A percentile compares a stretch with the other conserved stretches of the same genome.
Conservation (phyloP, 1,140 invertebrate genomes). For the Diachasma alloeum region DNA sequence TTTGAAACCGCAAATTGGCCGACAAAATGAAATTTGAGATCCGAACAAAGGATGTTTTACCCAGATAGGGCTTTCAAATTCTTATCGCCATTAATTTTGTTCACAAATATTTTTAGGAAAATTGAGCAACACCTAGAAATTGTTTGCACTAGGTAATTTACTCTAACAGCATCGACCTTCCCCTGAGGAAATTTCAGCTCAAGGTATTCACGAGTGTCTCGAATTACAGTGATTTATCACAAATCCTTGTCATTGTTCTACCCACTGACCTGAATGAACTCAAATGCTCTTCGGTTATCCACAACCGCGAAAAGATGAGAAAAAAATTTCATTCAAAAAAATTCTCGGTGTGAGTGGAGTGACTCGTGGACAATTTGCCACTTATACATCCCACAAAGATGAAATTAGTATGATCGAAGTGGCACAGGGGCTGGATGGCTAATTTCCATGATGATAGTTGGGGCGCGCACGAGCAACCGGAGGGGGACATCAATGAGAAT, state of each 20-base stretch:
- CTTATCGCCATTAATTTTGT: neutral
- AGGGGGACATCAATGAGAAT: neutral
- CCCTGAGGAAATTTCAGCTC: neutral
- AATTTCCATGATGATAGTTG: slow-evolving; percentile 1
- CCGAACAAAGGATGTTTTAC: neutral
- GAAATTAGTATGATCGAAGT: slow-evolving; percentile 5
- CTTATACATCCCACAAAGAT: neutral
- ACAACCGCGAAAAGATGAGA: neutral
- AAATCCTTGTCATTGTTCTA: neutral
- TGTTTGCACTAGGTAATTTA: neutral
- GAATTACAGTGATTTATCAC: neutral
- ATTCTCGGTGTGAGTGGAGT: neutral
- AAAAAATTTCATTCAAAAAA: neutral
- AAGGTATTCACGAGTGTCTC: neutral
- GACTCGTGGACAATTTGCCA: neutral
- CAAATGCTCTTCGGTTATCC: neutral
- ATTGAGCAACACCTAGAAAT: too few relatives aligned
- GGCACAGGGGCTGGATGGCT: neutral
- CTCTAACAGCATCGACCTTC: neutral
- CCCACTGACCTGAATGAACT: neutral
- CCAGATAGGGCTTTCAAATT: too few relatives aligned
- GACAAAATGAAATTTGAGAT: neutral
- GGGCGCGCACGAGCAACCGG: neutral
- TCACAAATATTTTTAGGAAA: too few relatives aligned
- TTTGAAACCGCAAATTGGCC: neutral